A percentile compares a stretch with the other conserved stretches of the same genome.
Evolutionary conservation across 2,888 invertebrate genomes (phyloP).

Genomic region (Ochropacha duplaris): DNA sequence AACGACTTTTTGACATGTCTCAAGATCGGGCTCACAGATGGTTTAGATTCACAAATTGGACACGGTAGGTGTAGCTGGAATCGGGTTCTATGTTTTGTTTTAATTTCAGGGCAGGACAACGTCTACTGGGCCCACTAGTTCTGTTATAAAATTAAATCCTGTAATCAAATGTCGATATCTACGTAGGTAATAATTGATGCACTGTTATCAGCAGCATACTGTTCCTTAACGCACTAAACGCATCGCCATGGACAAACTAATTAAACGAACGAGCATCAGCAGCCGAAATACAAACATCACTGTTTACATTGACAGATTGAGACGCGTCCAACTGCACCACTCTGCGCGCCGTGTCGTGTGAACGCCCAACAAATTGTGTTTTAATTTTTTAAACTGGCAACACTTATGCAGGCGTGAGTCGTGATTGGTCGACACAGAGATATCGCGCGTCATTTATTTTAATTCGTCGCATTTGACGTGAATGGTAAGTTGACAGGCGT

Average conservation of each 20-base stretch:
- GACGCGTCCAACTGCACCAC: slow-evolving; percentile 46
- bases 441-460: slow-evolving; percentile 79
- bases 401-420: slow-evolving; percentile 39
- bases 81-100: too few relatives aligned
- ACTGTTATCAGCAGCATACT: slow-evolving; percentile 19
- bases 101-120: too few relatives aligned
- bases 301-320: slow-evolving; percentile 75
- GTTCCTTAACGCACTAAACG: slow-evolving; percentile 17
- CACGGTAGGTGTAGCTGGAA: too few relatives aligned
- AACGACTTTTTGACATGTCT: too few relatives aligned
- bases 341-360: not conserved
- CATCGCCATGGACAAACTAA: slow-evolving; percentile 61
- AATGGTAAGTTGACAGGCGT: slow-evolving; percentile 40
- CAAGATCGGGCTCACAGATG: too few relatives aligned
- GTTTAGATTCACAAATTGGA: too few relatives aligned
- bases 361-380: slow-evolving; percentile 67
- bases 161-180: too few relatives aligned
- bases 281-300: slow-evolving; percentile 65
- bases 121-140: too few relatives aligned
- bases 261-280: slow-evolving; percentile 54
- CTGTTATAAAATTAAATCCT: too few relatives aligned
- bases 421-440: slow-evolving; percentile 57
- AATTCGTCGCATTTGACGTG: slow-evolving; percentile 63
- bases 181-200: not conserved
- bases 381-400: slow-evolving; percentile 80